phyloP scores from a whole-genome alignment of 2,113 vertebrate genomes.

The Abramis brama region DNA sequence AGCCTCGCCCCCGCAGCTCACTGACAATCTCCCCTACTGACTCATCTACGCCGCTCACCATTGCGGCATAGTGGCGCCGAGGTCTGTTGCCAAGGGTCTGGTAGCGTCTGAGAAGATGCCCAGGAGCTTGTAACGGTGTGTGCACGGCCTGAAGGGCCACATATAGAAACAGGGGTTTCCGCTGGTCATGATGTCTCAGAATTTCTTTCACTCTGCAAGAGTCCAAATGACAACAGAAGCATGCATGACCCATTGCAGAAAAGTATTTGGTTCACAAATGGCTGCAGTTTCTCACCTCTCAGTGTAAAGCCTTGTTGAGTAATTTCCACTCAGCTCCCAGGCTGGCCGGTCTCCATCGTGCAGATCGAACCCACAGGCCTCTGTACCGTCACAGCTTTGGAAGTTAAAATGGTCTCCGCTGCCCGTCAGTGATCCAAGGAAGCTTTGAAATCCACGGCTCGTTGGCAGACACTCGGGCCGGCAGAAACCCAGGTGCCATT shows the following conservation, averaged over 20 bases:
- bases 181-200: conserved; percentile 80
- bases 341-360: conserved; percentile 88
- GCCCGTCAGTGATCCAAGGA: conserved; percentile 90
- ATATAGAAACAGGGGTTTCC: conserved; percentile 87
- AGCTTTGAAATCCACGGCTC: conserved; percentile 87
- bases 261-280: conserved; percentile 10
- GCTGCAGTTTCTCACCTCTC: conserved; percentile 70
- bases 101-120: conserved; percentile 84
- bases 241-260: background rate
- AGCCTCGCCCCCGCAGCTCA: conserved; percentile 79
- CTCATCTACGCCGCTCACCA: conserved; percentile 90
- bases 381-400: conserved; percentile 90
- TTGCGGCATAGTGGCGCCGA: conserved; percentile 85
- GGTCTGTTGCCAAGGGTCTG: conserved; percentile 82
- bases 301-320: conserved; percentile 91
- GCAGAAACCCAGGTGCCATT: conserved; percentile 96
- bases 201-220: conserved; percentile 82
- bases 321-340: conserved; percentile 88
- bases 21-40: conserved; percentile 84
- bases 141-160: conserved; percentile 91
- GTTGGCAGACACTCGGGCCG: conserved; percentile 88
- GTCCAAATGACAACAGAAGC: background rate
- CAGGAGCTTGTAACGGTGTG: conserved; percentile 85
- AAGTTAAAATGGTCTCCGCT: conserved; percentile 94
- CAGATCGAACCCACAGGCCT: conserved; percentile 92